A percentile compares a stretch with the other conserved stretches of the same genome.
phyloP scores from a whole-genome alignment of 1,140 invertebrate genomes.

The Sitobion miscanthi region DNA sequence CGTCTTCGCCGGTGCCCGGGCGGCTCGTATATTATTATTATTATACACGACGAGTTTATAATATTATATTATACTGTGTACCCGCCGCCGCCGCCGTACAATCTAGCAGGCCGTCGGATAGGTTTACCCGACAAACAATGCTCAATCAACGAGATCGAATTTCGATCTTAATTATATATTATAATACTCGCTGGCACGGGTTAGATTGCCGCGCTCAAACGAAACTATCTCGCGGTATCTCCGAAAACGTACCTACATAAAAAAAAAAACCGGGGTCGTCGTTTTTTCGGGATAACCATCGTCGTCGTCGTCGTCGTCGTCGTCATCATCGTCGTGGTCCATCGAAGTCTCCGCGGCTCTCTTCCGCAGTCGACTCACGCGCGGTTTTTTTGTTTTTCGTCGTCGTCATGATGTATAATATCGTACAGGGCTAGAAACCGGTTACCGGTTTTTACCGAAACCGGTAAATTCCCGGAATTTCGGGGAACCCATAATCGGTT shows the following conservation, averaged over 20 bases:
- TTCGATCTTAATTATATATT: constrained; percentile 51
- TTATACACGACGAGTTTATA: neutral
- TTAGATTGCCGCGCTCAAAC: neutral
- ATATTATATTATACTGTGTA: neutral
- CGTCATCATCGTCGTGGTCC: too few relatives aligned
- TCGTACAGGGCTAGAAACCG: too few relatives aligned
- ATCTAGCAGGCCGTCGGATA: neutral
- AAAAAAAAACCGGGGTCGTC: neutral
- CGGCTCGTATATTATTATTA: neutral
- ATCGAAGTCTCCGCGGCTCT: too few relatives aligned
- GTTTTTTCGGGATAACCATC: neutral
- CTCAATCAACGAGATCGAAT: constrained; percentile 54
- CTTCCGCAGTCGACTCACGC: neutral
- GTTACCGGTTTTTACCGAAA: too few relatives aligned
- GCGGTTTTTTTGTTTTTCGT: neutral
- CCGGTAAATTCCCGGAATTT: too few relatives aligned
- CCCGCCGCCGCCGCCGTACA: neutral
- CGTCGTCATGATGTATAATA: neutral
- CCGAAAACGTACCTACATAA: neutral
- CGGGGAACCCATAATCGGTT: too few relatives aligned
- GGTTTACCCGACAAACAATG: constrained; percentile 49
- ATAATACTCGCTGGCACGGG: neutral
- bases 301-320: too few relatives aligned
- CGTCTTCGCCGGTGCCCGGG: neutral
- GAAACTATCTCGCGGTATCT: constrained; percentile 1